Evolutionary conservation across 30 jellyfish, hydroid and myxozoan genomes (phyloP).

Genomic region (Sanderia malayensis): DNA sequence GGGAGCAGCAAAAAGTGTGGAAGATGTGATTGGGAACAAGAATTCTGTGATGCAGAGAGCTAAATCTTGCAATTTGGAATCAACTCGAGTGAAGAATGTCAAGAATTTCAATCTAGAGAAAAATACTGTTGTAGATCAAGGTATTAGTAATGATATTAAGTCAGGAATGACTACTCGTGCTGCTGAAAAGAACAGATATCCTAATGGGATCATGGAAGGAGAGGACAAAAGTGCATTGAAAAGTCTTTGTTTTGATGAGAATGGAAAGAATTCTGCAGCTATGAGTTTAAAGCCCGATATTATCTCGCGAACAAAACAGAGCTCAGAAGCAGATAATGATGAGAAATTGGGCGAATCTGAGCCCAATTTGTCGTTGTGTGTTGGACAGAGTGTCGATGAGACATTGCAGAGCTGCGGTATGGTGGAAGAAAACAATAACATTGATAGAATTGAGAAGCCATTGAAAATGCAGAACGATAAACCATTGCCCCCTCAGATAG

Average conservation of each 20-base stretch:
- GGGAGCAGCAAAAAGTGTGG: conserved; percentile 23
- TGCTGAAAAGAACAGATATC: neutral
- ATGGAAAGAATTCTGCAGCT: neutral
- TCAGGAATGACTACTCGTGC: neutral
- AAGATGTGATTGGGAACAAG: conserved; percentile 13
- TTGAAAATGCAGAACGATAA: too few species aligned
- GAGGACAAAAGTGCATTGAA: neutral
- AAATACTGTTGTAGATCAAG: neutral
- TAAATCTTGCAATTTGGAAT: neutral
- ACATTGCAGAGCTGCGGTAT: too few species aligned
- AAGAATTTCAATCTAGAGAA: neutral
- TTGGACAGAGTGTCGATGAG: too few species aligned
- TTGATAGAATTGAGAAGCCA: too few species aligned
- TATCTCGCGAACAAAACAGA: neutral
- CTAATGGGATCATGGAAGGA: neutral
- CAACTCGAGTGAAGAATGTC: neutral
- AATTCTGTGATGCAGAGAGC: conserved; percentile 17
- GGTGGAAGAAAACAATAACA: too few species aligned
- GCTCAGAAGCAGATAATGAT: neutral
- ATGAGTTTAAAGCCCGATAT: neutral
- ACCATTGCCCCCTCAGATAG: neutral
- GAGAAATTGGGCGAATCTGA: too few species aligned
- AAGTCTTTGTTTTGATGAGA: neutral
- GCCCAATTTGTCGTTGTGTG: too few species aligned
- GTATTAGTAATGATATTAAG: neutral